Conservation (phyloP, 2,888 invertebrate species). For the Perizoma flavofasciatum region DNA sequence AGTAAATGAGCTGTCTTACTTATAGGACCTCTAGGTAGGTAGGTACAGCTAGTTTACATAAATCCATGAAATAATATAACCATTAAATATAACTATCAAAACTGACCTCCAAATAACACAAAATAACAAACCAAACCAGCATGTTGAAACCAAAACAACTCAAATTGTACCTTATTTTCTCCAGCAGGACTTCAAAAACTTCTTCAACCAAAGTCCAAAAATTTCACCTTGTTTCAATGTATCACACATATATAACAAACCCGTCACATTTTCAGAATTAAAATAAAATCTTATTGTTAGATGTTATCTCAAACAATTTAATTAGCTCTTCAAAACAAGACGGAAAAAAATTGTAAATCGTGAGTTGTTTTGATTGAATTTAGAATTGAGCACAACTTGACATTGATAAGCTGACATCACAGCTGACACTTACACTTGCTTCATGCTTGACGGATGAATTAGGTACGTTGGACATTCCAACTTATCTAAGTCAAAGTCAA, state of each 20-base stretch:
- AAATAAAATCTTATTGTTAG: constrained; percentile 1
- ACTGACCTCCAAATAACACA: constrained; percentile 24
- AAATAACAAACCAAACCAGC: constrained; percentile 32
- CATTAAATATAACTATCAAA: constrained; percentile 33
- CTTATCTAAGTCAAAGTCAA: too few relatives aligned
- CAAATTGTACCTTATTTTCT: constrained; percentile 47
- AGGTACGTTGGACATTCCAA: too few relatives aligned
- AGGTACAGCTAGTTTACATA: too few relatives aligned
- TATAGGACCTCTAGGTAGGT: too few relatives aligned
- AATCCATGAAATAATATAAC: constrained; percentile 3
- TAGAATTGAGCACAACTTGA: too few relatives aligned
- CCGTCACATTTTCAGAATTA: constrained; percentile 14
- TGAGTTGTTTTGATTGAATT: constrained; percentile 54
- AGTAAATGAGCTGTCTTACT: too few relatives aligned
- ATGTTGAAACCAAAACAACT: constrained; percentile 43
- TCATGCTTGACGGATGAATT: too few relatives aligned
- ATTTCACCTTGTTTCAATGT: constrained; percentile 43
- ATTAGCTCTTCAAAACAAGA: constrained; percentile 60
- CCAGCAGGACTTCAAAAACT: constrained; percentile 66
- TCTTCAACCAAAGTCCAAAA: constrained; percentile 43
- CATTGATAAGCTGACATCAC: too few relatives aligned
- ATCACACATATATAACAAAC: constrained; percentile 33
- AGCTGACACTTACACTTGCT: too few relatives aligned
- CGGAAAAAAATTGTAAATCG: constrained; percentile 30
- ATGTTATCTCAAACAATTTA: constrained; percentile 22